A percentile compares a stretch with the other conserved stretches of the same genome.
phyloP scores from a whole-genome alignment of 1,140 invertebrate species.

The Melipona quadrifasciata region DNA sequence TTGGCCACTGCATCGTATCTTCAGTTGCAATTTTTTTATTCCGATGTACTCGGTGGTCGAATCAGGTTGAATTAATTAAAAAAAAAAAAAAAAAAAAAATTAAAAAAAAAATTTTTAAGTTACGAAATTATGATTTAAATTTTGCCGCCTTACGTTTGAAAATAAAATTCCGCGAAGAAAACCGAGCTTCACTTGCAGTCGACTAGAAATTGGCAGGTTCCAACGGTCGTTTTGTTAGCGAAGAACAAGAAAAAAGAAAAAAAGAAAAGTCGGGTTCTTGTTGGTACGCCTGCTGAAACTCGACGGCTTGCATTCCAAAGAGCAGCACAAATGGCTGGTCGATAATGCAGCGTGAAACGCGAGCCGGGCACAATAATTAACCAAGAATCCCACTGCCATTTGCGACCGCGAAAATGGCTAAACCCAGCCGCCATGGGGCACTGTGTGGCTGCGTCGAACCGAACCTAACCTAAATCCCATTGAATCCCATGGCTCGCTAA shows the following conservation, averaged over 20 bases:
- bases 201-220: not conserved
- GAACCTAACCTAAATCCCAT: not conserved
- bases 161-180: not conserved
- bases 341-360: slow-evolving; percentile 16
- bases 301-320: slow-evolving; percentile 9
- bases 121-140: no score
- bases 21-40: not conserved
- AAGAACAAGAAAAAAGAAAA: no score
- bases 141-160: no score
- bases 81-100: no score
- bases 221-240: no score
- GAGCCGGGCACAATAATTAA: slow-evolving; percentile 16
- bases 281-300: not conserved
- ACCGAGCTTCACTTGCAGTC: not conserved
- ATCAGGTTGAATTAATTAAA: no score
- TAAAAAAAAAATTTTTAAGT: no score
- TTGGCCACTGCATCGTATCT: not conserved
- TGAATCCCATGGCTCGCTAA: not conserved
- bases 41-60: no score
- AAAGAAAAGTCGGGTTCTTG: not conserved
- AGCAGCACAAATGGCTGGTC: not conserved
- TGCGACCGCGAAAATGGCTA: slow-evolving; percentile 21
- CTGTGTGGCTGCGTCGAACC: not conserved
- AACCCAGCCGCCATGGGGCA: not conserved
- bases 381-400: slow-evolving; percentile 4